Evolutionary conservation across 2,113 vertebrate genomes (phyloP).

Genomic region (Scatophagus argus): DNA sequence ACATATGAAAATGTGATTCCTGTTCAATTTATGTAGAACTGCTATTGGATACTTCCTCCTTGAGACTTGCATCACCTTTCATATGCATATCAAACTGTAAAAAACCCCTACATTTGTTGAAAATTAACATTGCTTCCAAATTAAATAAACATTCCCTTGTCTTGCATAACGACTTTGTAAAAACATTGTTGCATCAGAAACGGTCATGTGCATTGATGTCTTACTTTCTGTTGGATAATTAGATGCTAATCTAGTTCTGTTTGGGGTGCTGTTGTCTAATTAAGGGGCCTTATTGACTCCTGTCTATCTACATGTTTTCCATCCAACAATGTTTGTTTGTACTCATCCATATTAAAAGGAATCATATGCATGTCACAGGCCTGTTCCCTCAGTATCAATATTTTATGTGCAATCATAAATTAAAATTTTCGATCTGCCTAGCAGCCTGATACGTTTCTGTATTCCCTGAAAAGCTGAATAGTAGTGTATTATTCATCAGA

Average conservation of each 20-base stretch:
- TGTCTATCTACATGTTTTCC: constrained; percentile 58
- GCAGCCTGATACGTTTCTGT: not conserved
- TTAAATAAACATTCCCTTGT: constrained; percentile 14
- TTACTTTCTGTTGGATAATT: constrained; percentile 53
- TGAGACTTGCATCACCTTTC: constrained; percentile 12
- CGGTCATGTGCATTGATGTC: constrained; percentile 50
- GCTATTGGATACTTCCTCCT: not conserved
- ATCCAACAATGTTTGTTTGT: constrained; percentile 65
- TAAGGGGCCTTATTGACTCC: constrained; percentile 57
- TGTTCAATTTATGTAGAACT: not conserved
- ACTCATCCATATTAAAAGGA: constrained; percentile 62
- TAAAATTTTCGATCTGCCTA: constrained; percentile 5
- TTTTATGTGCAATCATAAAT: constrained; percentile 50
- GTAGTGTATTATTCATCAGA: constrained; percentile 1
- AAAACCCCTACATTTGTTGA: constrained; percentile 28
- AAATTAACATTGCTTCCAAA: constrained; percentile 31
- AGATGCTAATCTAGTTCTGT: constrained; percentile 68
- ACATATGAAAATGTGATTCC: constrained; percentile 12
- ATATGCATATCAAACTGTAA: constrained; percentile 22
- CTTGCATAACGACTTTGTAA: constrained; percentile 7
- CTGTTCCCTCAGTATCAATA: constrained; percentile 47
- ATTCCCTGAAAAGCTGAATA: constrained; percentile 10
- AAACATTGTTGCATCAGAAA: constrained; percentile 12
- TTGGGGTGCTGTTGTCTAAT: constrained; percentile 56
- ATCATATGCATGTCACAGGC: constrained; percentile 44